Conservation (phyloP, 2,888 invertebrate species). For the Phymatocera aterrima region DNA sequence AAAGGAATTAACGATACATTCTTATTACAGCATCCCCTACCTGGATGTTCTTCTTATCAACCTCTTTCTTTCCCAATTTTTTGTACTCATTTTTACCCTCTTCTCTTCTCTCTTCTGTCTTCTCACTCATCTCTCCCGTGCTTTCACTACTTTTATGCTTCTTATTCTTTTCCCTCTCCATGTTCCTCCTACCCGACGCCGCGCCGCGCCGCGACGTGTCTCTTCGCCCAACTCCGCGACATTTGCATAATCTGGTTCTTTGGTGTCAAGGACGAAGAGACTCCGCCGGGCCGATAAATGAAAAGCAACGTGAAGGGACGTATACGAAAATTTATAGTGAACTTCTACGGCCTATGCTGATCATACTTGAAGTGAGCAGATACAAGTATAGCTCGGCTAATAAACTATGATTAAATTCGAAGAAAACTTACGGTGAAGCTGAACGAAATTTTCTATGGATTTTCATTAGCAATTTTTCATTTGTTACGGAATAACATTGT, state of each 20-base stretch:
- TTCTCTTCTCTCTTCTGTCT: not conserved
- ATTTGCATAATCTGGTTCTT: constrained; percentile 42
- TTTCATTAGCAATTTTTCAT: not conserved
- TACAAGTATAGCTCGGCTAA: not conserved
- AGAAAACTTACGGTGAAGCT: not conserved
- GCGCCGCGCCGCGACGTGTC: not conserved
- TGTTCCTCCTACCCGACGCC: not conserved
- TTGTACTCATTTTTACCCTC: too few species aligned
- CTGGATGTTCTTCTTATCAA: not conserved
- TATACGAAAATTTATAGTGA: not conserved
- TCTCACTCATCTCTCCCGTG: constrained; percentile 23
- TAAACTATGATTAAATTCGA: constrained; percentile 18
- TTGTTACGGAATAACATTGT: not conserved
- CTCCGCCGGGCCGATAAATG: constrained; percentile 15
- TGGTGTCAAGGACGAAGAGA: constrained; percentile 12
- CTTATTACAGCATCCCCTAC: constrained; percentile 36
- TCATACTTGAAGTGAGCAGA: not conserved
- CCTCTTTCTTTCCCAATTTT: constrained; percentile 22
- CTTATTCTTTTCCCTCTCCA: not conserved
- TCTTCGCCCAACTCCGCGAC: not conserved
- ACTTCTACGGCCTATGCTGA: not conserved
- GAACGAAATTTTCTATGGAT: not conserved
- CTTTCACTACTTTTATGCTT: constrained; percentile 30
- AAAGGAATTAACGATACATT: constrained; percentile 45
- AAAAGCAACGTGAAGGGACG: constrained; percentile 2